Evolutionary conservation across 2,888 invertebrate genomes (phyloP).

Genomic region (Ectemnius cavifrons): DNA sequence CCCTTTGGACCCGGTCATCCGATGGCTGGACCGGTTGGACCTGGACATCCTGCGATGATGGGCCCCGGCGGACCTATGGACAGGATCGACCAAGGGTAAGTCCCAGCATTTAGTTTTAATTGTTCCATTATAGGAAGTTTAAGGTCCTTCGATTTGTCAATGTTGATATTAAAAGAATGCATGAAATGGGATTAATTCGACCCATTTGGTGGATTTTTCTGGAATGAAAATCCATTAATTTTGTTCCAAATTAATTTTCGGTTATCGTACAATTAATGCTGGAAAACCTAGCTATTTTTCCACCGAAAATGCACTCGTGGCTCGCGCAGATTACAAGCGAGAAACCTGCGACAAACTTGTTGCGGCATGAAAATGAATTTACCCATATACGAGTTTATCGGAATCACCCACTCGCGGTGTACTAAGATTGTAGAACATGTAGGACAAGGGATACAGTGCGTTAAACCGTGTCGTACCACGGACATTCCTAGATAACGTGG

Average conservation of each 20-base stretch:
- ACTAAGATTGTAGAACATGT: conserved; percentile 28
- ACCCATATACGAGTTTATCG: conserved; percentile 8
- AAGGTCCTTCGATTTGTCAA: neutral
- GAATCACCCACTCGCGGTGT: neutral
- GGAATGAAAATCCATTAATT: neutral
- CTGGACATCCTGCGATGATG: conserved; percentile 83
- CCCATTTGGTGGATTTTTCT: neutral
- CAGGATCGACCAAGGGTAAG: conserved; percentile 88
- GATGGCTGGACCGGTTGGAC: conserved; percentile 83
- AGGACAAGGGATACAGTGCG: conserved; percentile 40
- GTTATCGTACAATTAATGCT: too few species aligned
- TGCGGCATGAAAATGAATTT: neutral
- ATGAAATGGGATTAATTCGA: neutral
- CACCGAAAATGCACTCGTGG: neutral
- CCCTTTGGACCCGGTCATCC: conserved; percentile 85
- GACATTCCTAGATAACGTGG: conserved; percentile 61
- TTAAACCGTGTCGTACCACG: conserved; percentile 29
- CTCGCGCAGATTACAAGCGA: neutral
- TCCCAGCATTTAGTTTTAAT: conserved; percentile 51
- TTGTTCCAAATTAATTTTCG: too few species aligned
- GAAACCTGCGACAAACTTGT: neutral
- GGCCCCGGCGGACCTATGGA: conserved; percentile 89
- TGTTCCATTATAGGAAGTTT: neutral
- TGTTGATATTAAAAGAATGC: neutral
- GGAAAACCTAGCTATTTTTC: too few species aligned